These are phyloP conservation scores for Cromileptes altivelis DNA, from an alignment of 2,113 vertebrate species.

Conservation along the genomic window DNA sequence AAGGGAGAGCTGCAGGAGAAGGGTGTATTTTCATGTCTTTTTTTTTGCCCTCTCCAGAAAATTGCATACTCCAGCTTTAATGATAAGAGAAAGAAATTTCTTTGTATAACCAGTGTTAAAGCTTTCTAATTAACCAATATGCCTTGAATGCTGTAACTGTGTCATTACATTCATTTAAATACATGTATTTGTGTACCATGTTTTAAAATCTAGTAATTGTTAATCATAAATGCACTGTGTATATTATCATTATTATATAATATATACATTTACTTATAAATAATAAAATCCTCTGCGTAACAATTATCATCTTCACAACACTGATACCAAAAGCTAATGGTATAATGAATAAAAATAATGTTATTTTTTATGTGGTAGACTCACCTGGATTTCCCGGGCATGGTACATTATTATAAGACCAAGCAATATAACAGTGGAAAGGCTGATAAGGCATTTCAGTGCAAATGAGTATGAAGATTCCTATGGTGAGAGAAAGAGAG, in stretches of 20 bases:
- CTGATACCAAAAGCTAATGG: not conserved
- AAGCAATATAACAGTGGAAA: constrained; percentile 95
- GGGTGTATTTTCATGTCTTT: too few species aligned
- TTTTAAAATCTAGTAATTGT: not conserved
- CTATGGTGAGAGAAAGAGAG: constrained; percentile 79
- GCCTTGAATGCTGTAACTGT: not conserved
- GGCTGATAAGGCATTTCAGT: constrained; percentile 98
- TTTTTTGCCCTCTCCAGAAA: too few species aligned
- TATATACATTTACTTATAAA: too few species aligned
- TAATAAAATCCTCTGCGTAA: not conserved
- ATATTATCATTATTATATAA: too few species aligned
- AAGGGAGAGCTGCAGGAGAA: too few species aligned
- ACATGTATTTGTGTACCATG: not conserved
- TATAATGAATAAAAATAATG: not conserved
- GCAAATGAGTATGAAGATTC: constrained; percentile 94
- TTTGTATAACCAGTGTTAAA: not conserved
- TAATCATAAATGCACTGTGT: not conserved
- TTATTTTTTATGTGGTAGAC: constrained; percentile 43
- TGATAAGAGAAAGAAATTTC: not conserved
- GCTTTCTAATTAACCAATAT: not conserved
- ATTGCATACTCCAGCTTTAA: too few species aligned
- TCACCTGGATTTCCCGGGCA: constrained; percentile 96
- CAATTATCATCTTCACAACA: constrained; percentile 1
- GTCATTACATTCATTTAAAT: not conserved
- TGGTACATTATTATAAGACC: constrained; percentile 97